These are phyloP conservation scores for Hartigia nigra DNA, from an alignment of 2,888 invertebrate genomes.

Conservation along the genomic window DNA sequence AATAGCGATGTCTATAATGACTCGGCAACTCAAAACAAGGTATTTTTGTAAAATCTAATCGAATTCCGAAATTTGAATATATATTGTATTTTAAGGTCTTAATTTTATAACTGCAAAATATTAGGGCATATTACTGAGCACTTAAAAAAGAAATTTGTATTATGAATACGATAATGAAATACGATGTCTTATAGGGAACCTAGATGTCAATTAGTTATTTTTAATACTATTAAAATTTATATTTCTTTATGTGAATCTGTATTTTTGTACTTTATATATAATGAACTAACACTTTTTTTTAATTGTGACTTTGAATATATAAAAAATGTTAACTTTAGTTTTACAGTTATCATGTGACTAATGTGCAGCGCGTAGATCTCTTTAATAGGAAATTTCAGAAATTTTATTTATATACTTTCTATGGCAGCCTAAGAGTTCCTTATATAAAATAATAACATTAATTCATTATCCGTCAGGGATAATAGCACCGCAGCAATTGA, in stretches of 20 bases:
- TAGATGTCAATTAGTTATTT: background rate
- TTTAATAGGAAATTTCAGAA: no score
- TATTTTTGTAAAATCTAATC: constrained; percentile 18
- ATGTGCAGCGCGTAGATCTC: no score
- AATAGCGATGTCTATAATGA: constrained; percentile 40
- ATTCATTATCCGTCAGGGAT: no score
- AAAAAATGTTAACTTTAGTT: no score
- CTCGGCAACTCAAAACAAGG: constrained; percentile 51
- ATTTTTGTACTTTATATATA: no score
- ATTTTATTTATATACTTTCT: no score
- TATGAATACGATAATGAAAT: background rate
- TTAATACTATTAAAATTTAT: background rate
- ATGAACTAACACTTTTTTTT: no score
- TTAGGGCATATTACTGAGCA: background rate
- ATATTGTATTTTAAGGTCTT: background rate
- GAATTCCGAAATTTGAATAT: background rate
- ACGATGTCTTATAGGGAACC: background rate
- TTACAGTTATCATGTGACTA: no score
- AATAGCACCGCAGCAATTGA: no score
- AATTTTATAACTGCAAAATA: background rate
- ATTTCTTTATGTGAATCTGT: background rate
- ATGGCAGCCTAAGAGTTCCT: no score
- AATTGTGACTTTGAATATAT: no score
- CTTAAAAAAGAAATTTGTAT: background rate
- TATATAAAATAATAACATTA: no score